Evolutionary conservation across 1,140 invertebrate species (phyloP).

Genomic region (Papilio aristodemus): DNA sequence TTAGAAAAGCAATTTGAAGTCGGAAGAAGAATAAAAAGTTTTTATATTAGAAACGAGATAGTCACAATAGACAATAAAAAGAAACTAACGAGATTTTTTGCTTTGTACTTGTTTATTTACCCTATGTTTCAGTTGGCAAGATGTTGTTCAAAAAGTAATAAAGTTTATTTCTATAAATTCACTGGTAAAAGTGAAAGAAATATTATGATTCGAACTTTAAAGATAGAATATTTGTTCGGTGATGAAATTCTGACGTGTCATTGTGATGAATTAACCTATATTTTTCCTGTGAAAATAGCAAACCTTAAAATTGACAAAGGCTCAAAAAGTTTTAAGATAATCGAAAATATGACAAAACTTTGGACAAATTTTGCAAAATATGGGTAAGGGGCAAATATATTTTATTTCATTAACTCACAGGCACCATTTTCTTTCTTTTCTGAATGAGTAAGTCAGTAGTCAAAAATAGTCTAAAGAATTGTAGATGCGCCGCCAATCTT

Average conservation of each 20-base stretch:
- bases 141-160: constrained; percentile 37
- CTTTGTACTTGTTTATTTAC: constrained; percentile 35
- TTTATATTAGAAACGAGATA: constrained; percentile 38
- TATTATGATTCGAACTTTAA: constrained; percentile 30
- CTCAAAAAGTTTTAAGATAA: constrained; percentile 40
- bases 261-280: constrained; percentile 48
- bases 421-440: no score
- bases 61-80: constrained; percentile 36
- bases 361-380: constrained; percentile 58
- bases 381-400: constrained; percentile 44
- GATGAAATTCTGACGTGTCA: constrained; percentile 40
- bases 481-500: no score
- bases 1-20: constrained; percentile 38
- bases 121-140: constrained; percentile 41
- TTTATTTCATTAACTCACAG: not conserved
- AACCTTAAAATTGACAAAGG: constrained; percentile 38
- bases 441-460: no score
- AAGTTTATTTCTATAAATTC: constrained; percentile 48
- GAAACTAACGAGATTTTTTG: constrained; percentile 33
- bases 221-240: constrained; percentile 30
- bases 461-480: no score
- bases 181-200: constrained; percentile 45
- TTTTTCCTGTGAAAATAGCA: constrained; percentile 41
- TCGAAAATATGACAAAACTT: constrained; percentile 43
- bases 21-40: constrained; percentile 41